A percentile compares a stretch with the other conserved stretches of the same genome.
Evolutionary conservation across 2,797 vertebrate species (phyloP).

Genomic region (Cercopithecus mitis): DNA sequence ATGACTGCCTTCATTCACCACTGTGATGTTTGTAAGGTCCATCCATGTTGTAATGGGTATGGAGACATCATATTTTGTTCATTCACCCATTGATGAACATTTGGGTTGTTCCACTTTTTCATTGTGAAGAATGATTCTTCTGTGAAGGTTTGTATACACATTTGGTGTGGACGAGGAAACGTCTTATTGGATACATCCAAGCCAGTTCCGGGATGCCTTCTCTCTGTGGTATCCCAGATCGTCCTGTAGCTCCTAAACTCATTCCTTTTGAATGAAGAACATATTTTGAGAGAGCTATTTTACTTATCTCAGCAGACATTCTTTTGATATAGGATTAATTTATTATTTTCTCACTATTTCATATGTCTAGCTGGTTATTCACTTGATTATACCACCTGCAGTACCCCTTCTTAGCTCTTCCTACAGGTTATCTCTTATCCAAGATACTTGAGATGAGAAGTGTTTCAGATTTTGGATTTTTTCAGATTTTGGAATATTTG

Average conservation of each 20-base stretch:
- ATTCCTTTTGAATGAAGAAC: background rate
- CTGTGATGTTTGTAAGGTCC: background rate
- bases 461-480: background rate
- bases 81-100: background rate
- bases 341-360: background rate
- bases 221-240: background rate
- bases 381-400: background rate
- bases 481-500: background rate
- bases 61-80: fast-evolving
- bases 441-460: background rate
- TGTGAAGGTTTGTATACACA: fast-evolving
- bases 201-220: too few relatives aligned
- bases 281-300: background rate
- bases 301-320: background rate
- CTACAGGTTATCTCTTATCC: background rate
- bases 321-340: background rate
- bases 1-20: background rate
- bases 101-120: background rate
- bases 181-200: background rate
- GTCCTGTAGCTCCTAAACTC: background rate
- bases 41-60: background rate
- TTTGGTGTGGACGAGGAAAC: background rate
- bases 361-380: background rate
- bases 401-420: background rate
- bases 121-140: background rate